A percentile compares a stretch with the other conserved stretches of the same genome.
These are phyloP conservation scores for Xiphorhynchus erythropygius DNA, from an alignment of 2,797 vertebrate species.

Conservation along the genomic window DNA sequence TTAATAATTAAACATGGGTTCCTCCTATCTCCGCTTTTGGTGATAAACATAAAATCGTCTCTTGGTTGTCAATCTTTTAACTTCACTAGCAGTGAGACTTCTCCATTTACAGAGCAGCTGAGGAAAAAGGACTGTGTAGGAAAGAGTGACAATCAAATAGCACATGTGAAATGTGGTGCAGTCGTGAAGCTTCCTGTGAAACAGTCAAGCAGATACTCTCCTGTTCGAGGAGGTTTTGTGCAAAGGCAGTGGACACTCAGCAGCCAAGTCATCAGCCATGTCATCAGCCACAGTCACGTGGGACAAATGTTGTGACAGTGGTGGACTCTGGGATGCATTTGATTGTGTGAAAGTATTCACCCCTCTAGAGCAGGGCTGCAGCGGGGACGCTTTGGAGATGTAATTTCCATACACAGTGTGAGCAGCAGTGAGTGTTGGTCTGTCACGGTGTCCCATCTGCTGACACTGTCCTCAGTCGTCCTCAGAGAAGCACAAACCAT, in stretches of 20 bases:
- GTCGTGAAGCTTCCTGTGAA: not conserved
- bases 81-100: not conserved
- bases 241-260: not conserved
- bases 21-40: not conserved
- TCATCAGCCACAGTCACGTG: not conserved
- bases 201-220: not conserved
- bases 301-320: not conserved
- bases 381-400: not conserved
- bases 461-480: accelerated
- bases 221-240: not conserved
- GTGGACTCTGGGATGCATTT: not conserved
- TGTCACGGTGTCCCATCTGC: not conserved
- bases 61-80: not conserved
- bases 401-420: not conserved
- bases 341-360: not conserved
- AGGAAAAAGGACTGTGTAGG: not conserved
- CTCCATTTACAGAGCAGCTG: not conserved
- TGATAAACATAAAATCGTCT: not conserved
- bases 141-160: not conserved
- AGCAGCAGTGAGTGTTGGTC: not conserved
- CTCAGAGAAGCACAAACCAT: not conserved
- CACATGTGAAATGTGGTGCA: not conserved
- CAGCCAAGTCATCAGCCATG: not conserved
- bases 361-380: not conserved
- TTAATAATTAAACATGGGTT: not conserved